Conservation (phyloP, 2,888 invertebrate species). For the Agrenia bidenticulata region DNA sequence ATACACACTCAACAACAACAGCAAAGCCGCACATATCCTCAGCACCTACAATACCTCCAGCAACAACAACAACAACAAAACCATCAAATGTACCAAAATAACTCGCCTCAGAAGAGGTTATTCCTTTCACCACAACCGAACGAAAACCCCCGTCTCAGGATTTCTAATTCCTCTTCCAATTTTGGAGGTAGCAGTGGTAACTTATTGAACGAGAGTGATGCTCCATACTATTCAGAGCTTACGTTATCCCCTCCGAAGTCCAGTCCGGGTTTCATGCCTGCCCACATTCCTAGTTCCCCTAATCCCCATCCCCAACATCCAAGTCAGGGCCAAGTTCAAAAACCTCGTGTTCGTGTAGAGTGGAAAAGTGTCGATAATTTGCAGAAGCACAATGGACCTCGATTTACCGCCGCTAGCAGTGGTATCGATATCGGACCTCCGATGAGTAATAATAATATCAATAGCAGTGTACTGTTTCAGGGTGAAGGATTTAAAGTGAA, state of each 20-base stretch:
- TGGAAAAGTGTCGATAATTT: slow-evolving; percentile 53
- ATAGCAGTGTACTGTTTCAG: not conserved
- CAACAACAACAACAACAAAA: slow-evolving; percentile 22
- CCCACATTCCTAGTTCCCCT: slow-evolving; percentile 16
- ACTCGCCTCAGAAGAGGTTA: slow-evolving; percentile 34
- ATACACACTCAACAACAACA: slow-evolving; percentile 24
- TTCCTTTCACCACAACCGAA: slow-evolving; percentile 48
- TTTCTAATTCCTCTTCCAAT: not conserved
- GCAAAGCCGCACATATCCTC: slow-evolving; percentile 14
- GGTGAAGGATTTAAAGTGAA: slow-evolving; percentile 10
- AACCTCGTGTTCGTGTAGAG: slow-evolving; percentile 40
- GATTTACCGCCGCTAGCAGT: slow-evolving; percentile 27
- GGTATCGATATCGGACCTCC: not conserved
- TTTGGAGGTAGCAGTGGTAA: slow-evolving; percentile 40
- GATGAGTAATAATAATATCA: slow-evolving; percentile 1
- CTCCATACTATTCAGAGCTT: slow-evolving; percentile 38
- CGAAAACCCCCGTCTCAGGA: not conserved
- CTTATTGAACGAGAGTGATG: slow-evolving; percentile 28
- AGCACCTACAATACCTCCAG: slow-evolving; percentile 20
- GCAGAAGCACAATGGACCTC: slow-evolving; percentile 29
- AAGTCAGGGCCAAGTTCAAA: slow-evolving; percentile 11
- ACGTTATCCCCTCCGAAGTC: slow-evolving; percentile 22
- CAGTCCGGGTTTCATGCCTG: slow-evolving; percentile 34
- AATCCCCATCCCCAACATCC: not conserved
- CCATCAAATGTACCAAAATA: not conserved